Evolutionary conservation across 2,113 vertebrate species (phyloP), one percentile per base, ranked within the genome.

Genomic region (Hemibagrus wyckioides): DNA sequence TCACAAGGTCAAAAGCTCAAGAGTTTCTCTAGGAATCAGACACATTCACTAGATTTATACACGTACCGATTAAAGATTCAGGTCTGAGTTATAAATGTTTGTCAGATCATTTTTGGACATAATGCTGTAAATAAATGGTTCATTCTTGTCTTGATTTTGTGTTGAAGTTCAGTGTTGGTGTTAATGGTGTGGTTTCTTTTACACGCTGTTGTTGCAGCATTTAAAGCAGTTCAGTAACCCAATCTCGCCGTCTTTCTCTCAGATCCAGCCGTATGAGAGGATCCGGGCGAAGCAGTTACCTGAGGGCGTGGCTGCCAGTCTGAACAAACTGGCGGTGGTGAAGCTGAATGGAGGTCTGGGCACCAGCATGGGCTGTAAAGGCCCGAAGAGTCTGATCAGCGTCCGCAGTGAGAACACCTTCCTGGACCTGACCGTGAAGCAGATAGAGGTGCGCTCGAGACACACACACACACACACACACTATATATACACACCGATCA

Each of bases 361-460:
- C 76, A 99, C 98, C 81, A 99, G 98, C 92, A 99, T 99, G 98
- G 98, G 98, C 80, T 99, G 98, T 82, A 99, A 97, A 87, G 98
- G 98, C 82, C 97, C 98, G 1, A 99, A 99, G 92, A 99, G 98
- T 84, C 96, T 99, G 41, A 99, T 99, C 10, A 98, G 97, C 15
- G 98, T 99, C 86, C 95, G 98, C 82, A 99, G 96, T 0, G 98
- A 99, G 92, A 99, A 99, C 92, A 99, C 98, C 85, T 99, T 99
- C 94, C 94, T 99, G 94, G 98, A 99, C 93, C 94, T 99, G 90
- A 99, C 98, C 0, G 98, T 99, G 82, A 96, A 97, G 92, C 98
- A 99, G 96, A 99, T 99, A 15, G 98, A 99, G 96, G 98, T 99
- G 89, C 85, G 92, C n/a, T 56, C 3, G 17, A 2, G 1, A 39